Base-by-base conservation (phyloP, 2,797 vertebrate species). In the Mycteria americana region DNA sequence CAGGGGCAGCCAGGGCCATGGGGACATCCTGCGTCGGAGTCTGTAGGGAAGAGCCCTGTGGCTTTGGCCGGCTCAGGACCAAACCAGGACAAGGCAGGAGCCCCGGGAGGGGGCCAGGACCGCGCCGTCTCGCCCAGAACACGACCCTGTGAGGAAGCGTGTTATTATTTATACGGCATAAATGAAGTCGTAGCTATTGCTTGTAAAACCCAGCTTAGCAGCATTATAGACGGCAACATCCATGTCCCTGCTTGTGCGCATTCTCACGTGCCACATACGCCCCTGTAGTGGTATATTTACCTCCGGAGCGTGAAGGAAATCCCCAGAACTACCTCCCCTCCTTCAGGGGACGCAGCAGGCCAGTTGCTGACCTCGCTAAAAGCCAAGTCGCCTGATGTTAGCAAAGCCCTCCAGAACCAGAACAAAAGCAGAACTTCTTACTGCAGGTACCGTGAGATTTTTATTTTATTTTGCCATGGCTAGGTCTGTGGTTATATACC, bases 91-190 rank as follows among this genome's bases (percentile, higher is more conserved):
- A 56, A 73, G 31, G 60, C 46, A 37, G 43, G 21, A 77, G 51
- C 41, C 41, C 48, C 7, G 1, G 28, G 13, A 37, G 45, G 1
- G 12, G 19, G 15, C 11, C 28, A 69, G 78, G 56, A 63, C 60
- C 43, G 23, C 1, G 2, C 45, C 9, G 2, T 18, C 50, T 70
- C 2, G 0, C 69, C 14, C 53, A 51, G 48, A 74, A 11, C 51
- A 33, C 4, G 2, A 7, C 15, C 35, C 48, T 45, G 7, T 45
- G 62, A 70, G 45, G 62, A 78, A 5, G 4, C 0, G 0, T 50
- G 9, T 65, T 80, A 27, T 57, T 79, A 27, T 64, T 91, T 39
- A 25, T 56, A 41, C 57, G 64, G 41, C 37, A 53, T n/a, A 57
- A 75, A 72, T 45, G 17, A 88, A 62, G 21, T 43, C 6, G 2